A percentile compares a stretch with the other conserved stretches of the same genome.
Evolutionary conservation across 1,140 invertebrate species (phyloP).

Genomic region (Chironomus tepperi): DNA sequence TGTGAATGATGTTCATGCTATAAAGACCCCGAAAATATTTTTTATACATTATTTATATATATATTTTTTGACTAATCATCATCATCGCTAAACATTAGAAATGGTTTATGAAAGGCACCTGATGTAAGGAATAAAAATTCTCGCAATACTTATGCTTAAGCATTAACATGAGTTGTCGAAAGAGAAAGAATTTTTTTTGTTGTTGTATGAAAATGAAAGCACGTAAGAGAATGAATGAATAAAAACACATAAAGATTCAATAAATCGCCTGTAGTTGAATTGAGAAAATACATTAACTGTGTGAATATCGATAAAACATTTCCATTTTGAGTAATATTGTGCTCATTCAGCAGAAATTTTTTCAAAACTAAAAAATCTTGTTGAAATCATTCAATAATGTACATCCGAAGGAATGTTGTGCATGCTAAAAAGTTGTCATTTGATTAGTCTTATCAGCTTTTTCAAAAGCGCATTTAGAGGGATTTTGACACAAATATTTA

Average conservation of each 20-base stretch:
- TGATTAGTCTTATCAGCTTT: no score
- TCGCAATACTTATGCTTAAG: no score
- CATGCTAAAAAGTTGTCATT: no score
- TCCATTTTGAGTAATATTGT: background rate
- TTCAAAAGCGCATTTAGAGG: no score
- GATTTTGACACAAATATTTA: no score
- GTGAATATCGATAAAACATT: background rate
- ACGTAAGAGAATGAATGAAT: background rate
- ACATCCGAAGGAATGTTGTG: no score
- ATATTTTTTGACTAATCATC: conserved; percentile 13
- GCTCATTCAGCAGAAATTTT: background rate
- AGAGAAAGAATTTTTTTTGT: no score
- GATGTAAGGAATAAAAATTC: background rate
- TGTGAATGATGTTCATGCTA: background rate
- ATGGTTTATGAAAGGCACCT: conserved; percentile 7
- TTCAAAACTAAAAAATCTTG: background rate
- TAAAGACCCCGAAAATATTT: background rate
- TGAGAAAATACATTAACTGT: background rate
- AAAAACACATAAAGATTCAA: conserved; percentile 5
- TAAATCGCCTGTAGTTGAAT: background rate
- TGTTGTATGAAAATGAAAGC: background rate
- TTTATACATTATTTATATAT: conserved; percentile 8
- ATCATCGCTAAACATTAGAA: conserved; percentile 12
- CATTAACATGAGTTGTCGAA: no score
- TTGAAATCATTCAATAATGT: background rate